Evolutionary conservation across 2,888 invertebrate genomes (phyloP).

Genomic region (Heliconius ethilla): DNA sequence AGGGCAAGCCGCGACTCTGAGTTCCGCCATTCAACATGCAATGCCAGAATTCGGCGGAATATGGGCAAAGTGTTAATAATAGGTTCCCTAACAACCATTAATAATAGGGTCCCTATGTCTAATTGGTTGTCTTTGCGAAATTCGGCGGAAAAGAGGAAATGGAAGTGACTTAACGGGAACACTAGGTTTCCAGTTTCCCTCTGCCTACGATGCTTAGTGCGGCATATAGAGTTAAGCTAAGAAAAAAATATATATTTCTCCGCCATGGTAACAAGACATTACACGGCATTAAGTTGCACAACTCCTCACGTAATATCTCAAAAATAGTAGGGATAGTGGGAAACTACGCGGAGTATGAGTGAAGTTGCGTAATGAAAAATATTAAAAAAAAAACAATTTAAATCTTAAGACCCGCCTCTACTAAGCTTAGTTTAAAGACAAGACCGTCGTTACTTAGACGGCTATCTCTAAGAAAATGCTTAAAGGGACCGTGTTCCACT

Average conservation of each 20-base stretch:
- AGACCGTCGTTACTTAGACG: constrained; percentile 4
- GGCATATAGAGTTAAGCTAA: too few species aligned
- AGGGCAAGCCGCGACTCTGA: too few species aligned
- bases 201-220: too few species aligned
- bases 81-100: not conserved
- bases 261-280: not conserved
- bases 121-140: not conserved
- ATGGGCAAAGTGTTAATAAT: not conserved
- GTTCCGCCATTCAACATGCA: not conserved
- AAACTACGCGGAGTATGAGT: not conserved
- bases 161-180: too few species aligned
- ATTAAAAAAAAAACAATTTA: not conserved
- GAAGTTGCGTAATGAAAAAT: not conserved
- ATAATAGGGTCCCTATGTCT: not conserved
- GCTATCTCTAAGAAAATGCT: constrained; percentile 2
- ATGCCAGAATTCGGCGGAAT: not conserved
- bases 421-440: constrained; percentile 8
- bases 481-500: not conserved
- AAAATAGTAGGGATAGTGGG: too few species aligned
- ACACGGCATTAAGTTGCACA: too few species aligned
- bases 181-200: too few species aligned
- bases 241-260: not conserved
- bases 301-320: not conserved
- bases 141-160: too few species aligned
- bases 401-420: not conserved